Percentiles rank a stretch among this genome's conserved stretches.
phyloP scores from a whole-genome alignment of 2,113 vertebrate species.

The Dunckerocampus dactyliophorus region DNA sequence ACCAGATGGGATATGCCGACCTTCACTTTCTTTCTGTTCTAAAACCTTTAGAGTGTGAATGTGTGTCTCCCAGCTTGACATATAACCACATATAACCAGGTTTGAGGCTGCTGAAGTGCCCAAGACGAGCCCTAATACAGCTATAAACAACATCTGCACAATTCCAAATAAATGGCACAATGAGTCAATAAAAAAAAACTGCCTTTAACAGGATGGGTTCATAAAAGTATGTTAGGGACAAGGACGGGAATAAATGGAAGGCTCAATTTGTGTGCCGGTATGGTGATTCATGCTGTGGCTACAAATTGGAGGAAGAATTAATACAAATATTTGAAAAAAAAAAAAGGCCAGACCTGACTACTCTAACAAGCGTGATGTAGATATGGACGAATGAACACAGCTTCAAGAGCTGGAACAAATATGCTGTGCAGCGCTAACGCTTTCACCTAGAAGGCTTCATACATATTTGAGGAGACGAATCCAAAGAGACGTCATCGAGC shows the following conservation, averaged over 20 bases:
- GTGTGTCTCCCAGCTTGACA: constrained; percentile 28
- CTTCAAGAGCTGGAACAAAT: constrained; percentile 45
- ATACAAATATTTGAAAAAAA: constrained; percentile 46
- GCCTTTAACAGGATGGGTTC: constrained; percentile 47
- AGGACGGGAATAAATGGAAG: constrained; percentile 40
- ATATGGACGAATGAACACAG: constrained; percentile 43
- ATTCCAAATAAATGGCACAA: constrained; percentile 43
- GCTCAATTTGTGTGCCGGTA: constrained; percentile 28
- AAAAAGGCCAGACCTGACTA: constrained; percentile 64
- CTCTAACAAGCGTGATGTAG: constrained; percentile 61
- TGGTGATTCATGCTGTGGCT: constrained; percentile 52
- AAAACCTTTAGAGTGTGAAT: constrained; percentile 34
- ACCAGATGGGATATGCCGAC: constrained; percentile 54
- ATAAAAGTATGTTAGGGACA: constrained; percentile 54
- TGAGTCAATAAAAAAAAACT: background rate
- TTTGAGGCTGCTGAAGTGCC: constrained; percentile 8
- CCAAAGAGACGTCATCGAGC: constrained; percentile 32
- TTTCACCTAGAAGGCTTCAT: constrained; percentile 42
- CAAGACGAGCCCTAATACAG: constrained; percentile 24
- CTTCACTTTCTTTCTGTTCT: constrained; percentile 44
- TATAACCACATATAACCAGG: background rate
- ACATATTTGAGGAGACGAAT: constrained; percentile 43
- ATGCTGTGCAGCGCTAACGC: constrained; percentile 29
- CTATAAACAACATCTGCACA: constrained; percentile 31
- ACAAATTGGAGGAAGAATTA: constrained; percentile 66